Evolutionary conservation across 2,888 invertebrate genomes (phyloP).

Genomic region (Macaria liturata): DNA sequence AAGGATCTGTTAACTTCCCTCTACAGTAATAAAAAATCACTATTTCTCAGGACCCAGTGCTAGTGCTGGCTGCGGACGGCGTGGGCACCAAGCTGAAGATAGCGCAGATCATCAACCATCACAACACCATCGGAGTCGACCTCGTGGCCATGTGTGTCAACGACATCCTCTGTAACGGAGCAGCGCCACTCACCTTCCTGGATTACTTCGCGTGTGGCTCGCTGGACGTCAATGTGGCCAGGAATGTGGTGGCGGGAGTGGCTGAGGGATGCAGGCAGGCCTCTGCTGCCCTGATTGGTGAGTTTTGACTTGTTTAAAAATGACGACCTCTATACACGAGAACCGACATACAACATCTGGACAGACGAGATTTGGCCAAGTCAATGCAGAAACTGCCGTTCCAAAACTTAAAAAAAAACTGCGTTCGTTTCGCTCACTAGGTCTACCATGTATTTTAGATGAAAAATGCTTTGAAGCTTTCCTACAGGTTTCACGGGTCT

Average conservation of each 20-base stretch:
- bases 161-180: constrained; percentile 97
- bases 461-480: too few relatives aligned
- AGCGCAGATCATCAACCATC: constrained; percentile 90
- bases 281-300: constrained; percentile 93
- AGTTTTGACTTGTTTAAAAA: too few relatives aligned
- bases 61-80: constrained; percentile 98
- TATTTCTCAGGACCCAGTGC: constrained; percentile 87
- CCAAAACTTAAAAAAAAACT: too few relatives aligned
- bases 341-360: too few relatives aligned
- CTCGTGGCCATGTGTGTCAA: constrained; percentile 99
- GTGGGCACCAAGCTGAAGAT: constrained; percentile 98
- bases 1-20: too few relatives aligned
- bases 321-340: too few relatives aligned
- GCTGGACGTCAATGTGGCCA: constrained; percentile 87
- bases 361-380: too few relatives aligned
- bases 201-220: constrained; percentile 97
- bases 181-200: constrained; percentile 96
- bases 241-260: constrained; percentile 89
- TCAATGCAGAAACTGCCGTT: too few relatives aligned
- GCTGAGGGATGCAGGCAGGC: constrained; percentile 93
- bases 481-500: too few relatives aligned
- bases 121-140: constrained; percentile 95
- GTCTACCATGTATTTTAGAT: too few relatives aligned
- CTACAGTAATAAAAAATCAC: too few relatives aligned
- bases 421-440: too few relatives aligned